Percentiles rank a stretch among this genome's conserved stretches.
phyloP scores from a whole-genome alignment of 2,797 vertebrate genomes.

The Platyrinchus mystaceus region DNA sequence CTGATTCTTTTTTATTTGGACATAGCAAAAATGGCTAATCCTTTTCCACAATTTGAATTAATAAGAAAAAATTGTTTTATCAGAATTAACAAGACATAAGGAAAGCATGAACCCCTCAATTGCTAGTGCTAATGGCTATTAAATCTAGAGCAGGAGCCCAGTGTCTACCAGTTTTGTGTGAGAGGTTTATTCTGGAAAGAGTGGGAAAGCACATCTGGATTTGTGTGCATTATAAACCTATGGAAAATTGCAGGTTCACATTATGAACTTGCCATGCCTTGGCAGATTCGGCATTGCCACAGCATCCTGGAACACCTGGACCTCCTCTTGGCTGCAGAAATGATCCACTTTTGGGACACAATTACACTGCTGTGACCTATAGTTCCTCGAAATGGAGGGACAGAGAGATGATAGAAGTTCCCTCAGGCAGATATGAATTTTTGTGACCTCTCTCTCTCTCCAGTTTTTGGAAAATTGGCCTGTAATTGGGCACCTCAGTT shows the following conservation, averaged over 20 bases:
- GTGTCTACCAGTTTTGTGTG: not conserved
- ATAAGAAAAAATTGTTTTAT: not conserved
- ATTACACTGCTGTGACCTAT: not conserved
- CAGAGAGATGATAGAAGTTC: not conserved
- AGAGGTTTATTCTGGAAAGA: not conserved
- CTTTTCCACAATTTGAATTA: not conserved
- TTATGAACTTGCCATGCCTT: not conserved
- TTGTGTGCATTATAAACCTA: not conserved
- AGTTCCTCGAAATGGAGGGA: not conserved
- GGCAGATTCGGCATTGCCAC: not conserved
- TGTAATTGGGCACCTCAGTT: not conserved
- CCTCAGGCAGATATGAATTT: not conserved
- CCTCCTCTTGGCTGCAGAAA: not conserved
- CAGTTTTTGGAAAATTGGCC: not conserved
- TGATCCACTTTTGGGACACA: not conserved
- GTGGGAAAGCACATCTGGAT: not conserved
- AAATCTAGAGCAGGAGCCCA: not conserved
- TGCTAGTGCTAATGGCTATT: not conserved
- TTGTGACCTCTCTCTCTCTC: not conserved
- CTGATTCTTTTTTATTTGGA: not conserved
- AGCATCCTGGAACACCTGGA: not conserved
- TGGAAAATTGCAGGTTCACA: not conserved
- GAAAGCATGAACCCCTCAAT: accelerated
- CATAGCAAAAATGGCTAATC: not conserved
- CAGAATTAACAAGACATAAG: not conserved